Evolutionary conservation across 2,797 vertebrate genomes (phyloP).

Genomic region (Semaprochilodus insignis): DNA sequence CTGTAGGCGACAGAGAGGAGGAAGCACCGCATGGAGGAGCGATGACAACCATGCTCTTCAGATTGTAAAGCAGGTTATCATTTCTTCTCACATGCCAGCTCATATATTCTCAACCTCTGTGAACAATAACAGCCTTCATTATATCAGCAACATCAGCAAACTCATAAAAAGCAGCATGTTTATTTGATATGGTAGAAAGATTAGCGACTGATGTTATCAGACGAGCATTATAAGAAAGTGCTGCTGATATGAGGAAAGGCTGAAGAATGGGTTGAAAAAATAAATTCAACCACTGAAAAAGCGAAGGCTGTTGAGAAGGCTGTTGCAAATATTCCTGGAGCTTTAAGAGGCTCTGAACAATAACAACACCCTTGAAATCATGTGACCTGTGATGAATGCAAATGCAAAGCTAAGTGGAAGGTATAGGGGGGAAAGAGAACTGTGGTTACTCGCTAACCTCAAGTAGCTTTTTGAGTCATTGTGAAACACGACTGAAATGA

Average conservation of each 20-base stretch:
- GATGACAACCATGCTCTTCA: conserved; percentile 6
- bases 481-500: conserved; percentile 41
- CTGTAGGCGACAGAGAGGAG: neutral
- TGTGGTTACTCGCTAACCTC: conserved; percentile 41
- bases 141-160: neutral
- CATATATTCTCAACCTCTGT: conserved; percentile 9
- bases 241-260: neutral
- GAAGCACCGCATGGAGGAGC: neutral
- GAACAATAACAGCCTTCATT: neutral
- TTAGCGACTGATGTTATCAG: neutral
- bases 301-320: neutral
- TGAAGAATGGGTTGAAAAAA: neutral
- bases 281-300: neutral
- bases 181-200: conserved; percentile 11
- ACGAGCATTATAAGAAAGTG: neutral
- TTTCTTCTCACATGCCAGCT: neutral
- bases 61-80: neutral
- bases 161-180: neutral
- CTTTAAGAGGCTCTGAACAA: conserved; percentile 3
- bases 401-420: conserved; percentile 29
- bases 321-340: neutral
- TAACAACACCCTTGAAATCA: neutral
- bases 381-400: conserved; percentile 13
- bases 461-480: conserved; percentile 41
- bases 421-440: conserved; percentile 10